Evolutionary conservation across 1,140 invertebrate genomes (phyloP).

Genomic region (Bacillus rossius): DNA sequence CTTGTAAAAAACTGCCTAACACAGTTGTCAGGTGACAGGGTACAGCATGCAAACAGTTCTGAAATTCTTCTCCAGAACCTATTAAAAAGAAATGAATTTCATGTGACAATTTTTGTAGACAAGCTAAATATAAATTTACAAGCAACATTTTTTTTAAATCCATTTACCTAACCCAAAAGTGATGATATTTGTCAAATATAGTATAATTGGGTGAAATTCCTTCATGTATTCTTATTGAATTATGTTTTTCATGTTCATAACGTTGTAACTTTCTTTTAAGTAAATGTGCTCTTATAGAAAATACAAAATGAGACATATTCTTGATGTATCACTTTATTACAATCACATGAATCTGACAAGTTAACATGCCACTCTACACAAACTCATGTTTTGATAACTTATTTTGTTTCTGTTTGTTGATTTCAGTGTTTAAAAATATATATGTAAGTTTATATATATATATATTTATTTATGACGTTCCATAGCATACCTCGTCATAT

Average conservation of each 20-base stretch:
- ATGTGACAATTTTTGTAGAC: conserved; percentile 19
- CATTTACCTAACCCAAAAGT: conserved; percentile 27
- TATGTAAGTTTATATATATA: no score
- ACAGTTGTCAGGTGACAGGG: conserved; percentile 37
- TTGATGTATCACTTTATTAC: conserved; percentile 39
- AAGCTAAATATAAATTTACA: conserved; percentile 15
- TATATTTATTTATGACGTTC: no score
- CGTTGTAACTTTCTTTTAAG: conserved; percentile 40
- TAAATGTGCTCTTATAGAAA: conserved; percentile 42
- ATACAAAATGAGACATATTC: conserved; percentile 46
- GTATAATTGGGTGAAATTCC: conserved; percentile 38
- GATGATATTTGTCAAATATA: conserved; percentile 40
- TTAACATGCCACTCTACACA: no score
- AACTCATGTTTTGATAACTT: no score
- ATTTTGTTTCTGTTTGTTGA: no score
- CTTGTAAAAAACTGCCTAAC: conserved; percentile 40
- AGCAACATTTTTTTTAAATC: conserved; percentile 2
- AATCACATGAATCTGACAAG: conserved; percentile 21
- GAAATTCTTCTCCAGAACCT: conserved; percentile 35
- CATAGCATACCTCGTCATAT: no score
- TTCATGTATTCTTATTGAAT: conserved; percentile 41
- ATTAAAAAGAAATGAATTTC: conserved; percentile 24
- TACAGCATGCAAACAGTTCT: conserved; percentile 32
- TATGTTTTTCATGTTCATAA: conserved; percentile 47
- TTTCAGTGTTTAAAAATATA: no score